A percentile compares a stretch with the other conserved stretches of the same genome.
Conservation (phyloP, 2,113 vertebrate species). For the Aramus guarauna region DNA sequence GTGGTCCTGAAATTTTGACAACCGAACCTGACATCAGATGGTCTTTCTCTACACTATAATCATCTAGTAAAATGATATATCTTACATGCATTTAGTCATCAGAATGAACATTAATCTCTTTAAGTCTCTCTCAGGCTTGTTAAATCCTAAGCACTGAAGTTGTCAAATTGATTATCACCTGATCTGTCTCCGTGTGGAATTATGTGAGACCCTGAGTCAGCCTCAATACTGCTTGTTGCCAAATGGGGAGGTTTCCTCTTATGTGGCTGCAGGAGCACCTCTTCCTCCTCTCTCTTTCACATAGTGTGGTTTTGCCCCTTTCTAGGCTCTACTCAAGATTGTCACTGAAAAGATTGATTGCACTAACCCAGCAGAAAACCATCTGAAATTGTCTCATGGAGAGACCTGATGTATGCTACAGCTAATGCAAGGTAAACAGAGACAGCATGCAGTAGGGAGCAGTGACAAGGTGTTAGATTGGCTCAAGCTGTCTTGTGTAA, state of each 20-base stretch:
- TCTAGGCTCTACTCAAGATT: neutral
- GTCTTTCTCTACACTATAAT: neutral
- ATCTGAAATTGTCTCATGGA: conserved; percentile 8
- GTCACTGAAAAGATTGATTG: neutral
- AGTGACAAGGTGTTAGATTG: conserved; percentile 61
- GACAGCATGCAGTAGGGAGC: conserved; percentile 49
- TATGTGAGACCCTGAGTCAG: fast-evolving
- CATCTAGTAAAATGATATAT: neutral
- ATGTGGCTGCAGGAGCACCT: neutral
- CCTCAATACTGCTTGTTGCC: neutral
- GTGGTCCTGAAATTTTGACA: neutral
- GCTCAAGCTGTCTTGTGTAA: conserved; percentile 63
- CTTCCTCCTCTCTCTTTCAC: neutral
- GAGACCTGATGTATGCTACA: conserved; percentile 27
- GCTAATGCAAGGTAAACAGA: conserved; percentile 52
- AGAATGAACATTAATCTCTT: neutral
- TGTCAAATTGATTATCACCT: neutral
- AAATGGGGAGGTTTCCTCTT: neutral
- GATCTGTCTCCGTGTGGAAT: neutral
- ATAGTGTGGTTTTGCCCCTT: neutral
- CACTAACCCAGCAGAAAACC: conserved; percentile 4
- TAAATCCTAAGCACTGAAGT: neutral
- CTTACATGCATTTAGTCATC: neutral
- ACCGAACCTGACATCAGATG: neutral
- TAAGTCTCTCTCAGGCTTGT: neutral